Percentiles rank a stretch among this genome's conserved stretches.
Conservation (phyloP, 2,797 vertebrate genomes). For the Myiothlypis coronata region DNA sequence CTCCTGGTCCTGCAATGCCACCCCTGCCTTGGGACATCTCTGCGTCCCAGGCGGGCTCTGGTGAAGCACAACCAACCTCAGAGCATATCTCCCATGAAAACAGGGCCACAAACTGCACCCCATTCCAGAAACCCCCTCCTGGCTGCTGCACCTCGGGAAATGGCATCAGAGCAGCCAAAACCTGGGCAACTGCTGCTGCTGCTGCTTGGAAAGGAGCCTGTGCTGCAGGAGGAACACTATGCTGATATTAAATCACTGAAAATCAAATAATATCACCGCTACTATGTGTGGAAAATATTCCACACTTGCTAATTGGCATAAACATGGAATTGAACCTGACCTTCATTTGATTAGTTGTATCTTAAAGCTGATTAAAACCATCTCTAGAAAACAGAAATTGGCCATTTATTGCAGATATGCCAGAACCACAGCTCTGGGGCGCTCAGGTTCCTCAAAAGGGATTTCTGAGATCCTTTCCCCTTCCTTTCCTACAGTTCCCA, state of each 20-base stretch:
- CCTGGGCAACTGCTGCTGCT: neutral
- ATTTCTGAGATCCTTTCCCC: neutral
- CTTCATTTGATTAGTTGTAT: neutral
- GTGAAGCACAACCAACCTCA: accelerated
- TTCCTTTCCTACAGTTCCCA: neutral
- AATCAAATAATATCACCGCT: neutral
- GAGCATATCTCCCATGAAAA: accelerated
- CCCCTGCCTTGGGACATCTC: accelerated
- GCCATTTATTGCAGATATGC: accelerated
- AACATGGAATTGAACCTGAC: neutral
- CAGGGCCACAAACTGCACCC: neutral
- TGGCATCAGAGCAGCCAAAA: neutral
- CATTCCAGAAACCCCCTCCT: neutral
- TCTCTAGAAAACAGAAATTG: neutral
- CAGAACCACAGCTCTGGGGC: neutral
- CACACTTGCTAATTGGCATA: neutral
- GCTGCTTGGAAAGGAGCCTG: neutral
- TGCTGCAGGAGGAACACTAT: neutral
- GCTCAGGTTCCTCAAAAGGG: neutral
- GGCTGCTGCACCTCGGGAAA: neutral
- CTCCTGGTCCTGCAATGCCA: accelerated
- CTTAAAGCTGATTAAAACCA: neutral
- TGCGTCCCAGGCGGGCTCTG: accelerated
- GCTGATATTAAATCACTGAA: neutral
- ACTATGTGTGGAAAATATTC: neutral